Evolutionary conservation across 1,140 invertebrate genomes (phyloP).

Genomic region (Anadara kagoshimensis): DNA sequence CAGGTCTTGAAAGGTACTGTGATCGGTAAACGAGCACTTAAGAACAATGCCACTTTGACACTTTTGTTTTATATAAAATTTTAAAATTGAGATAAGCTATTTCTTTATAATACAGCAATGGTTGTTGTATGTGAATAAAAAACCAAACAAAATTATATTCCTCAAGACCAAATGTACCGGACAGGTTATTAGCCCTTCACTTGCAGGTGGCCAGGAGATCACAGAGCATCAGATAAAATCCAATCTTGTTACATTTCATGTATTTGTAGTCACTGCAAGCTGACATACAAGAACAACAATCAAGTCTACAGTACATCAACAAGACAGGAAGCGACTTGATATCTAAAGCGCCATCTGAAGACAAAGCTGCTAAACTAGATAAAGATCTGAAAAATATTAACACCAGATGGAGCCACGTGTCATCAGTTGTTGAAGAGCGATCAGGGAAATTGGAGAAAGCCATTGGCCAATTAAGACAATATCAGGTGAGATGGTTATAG

Average conservation of each 20-base stretch:
- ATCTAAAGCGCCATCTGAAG: constrained; percentile 68
- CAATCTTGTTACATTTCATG: not conserved
- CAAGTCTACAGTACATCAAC: constrained; percentile 78
- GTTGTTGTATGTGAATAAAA: too few relatives aligned
- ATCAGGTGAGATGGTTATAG: constrained; percentile 60
- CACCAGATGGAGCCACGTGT: constrained; percentile 79
- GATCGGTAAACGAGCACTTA: too few relatives aligned
- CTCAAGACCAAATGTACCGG: too few relatives aligned
- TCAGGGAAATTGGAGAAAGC: constrained; percentile 76
- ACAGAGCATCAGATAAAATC: not conserved
- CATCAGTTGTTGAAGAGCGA: constrained; percentile 77
- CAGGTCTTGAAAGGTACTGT: too few relatives aligned
- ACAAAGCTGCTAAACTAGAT: constrained; percentile 73
- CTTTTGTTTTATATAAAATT: too few relatives aligned
- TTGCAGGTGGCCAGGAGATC: too few relatives aligned
- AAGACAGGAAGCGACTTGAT: constrained; percentile 78
- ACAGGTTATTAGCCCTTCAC: too few relatives aligned
- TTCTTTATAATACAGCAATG: too few relatives aligned
- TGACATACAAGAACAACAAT: constrained; percentile 76
- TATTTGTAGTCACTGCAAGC: constrained; percentile 73
- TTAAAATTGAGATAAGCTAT: too few relatives aligned
- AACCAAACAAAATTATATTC: too few relatives aligned
- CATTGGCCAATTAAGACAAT: constrained; percentile 71
- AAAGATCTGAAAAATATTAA: constrained; percentile 79
- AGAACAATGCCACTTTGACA: too few relatives aligned